Conservation (phyloP, 1,140 invertebrate species). For the Drosophila oshimai region DNA sequence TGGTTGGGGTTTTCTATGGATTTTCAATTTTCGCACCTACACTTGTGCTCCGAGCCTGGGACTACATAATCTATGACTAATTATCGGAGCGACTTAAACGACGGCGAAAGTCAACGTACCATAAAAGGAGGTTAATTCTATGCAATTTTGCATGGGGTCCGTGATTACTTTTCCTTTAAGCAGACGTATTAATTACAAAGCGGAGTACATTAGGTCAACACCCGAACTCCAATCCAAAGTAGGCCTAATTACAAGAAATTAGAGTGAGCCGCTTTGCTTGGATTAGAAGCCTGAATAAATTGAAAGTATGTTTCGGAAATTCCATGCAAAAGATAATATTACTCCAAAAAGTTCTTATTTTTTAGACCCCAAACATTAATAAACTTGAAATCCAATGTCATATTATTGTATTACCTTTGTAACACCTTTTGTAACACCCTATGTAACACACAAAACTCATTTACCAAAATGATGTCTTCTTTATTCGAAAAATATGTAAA, state of each 20-base stretch:
- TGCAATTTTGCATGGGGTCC: slow-evolving; percentile 32
- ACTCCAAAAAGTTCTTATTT: too few relatives aligned
- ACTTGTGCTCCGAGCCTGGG: not conserved
- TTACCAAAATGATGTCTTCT: too few relatives aligned
- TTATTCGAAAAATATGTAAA: not conserved
- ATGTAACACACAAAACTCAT: too few relatives aligned
- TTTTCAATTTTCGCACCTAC: slow-evolving; percentile 51
- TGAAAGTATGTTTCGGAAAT: too few relatives aligned
- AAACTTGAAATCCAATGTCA: too few relatives aligned
- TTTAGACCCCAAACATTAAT: too few relatives aligned
- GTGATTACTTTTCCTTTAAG: slow-evolving; percentile 40
- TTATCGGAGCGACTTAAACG: slow-evolving; percentile 26
- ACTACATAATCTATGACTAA: slow-evolving; percentile 50
- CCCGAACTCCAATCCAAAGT: not conserved
- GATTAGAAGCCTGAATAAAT: not conserved
- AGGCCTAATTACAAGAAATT: slow-evolving; percentile 27
- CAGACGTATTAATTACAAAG: slow-evolving; percentile 57
- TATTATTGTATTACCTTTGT: too few relatives aligned
- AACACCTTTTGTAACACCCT: too few relatives aligned
- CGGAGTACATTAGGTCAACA: slow-evolving; percentile 35
- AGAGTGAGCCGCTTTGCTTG: not conserved
- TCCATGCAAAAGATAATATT: too few relatives aligned
- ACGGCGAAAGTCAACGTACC: slow-evolving; percentile 38
- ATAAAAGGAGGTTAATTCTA: slow-evolving; percentile 55
- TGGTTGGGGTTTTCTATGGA: slow-evolving; percentile 27